Evolutionary conservation across 2,113 vertebrate genomes (phyloP).

Genomic region (Pongo pygmaeus): DNA sequence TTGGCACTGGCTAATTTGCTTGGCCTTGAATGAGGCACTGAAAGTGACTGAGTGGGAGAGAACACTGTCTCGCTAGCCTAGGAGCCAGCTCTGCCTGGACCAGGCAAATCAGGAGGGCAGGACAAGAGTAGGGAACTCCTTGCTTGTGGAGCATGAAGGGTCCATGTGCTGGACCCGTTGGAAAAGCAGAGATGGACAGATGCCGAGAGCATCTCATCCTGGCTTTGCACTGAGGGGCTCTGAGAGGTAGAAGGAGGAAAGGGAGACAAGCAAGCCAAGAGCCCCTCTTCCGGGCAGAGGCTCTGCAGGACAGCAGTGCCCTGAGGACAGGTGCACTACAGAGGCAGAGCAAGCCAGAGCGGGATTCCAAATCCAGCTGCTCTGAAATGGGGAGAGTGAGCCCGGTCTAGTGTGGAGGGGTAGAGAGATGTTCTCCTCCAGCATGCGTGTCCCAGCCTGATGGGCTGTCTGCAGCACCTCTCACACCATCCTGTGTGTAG

Average conservation of each 20-base stretch:
- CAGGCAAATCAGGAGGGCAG: not conserved
- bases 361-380: not conserved
- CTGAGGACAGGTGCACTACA: accelerated
- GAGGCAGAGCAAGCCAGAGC: not conserved
- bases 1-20: not conserved
- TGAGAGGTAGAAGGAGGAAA: not conserved
- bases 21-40: not conserved
- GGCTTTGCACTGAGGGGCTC: not conserved
- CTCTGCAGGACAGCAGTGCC: not conserved
- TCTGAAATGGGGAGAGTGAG: not conserved
- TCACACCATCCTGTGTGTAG: accelerated
- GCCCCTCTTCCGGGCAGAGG: not conserved
- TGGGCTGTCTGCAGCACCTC: not conserved
- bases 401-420: accelerated
- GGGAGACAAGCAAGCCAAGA: not conserved
- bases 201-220: not conserved
- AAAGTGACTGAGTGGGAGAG: not conserved
- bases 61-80: not conserved
- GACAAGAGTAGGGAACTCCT: not conserved
- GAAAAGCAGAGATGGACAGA: not conserved
- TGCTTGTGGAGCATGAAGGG: not conserved
- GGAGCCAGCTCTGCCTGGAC: not conserved
- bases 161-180: not conserved
- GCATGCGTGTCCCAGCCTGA: accelerated
- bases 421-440: not conserved